phyloP scores from a whole-genome alignment of 2,113 vertebrate genomes.

The Lophochroa leadbeateri region DNA sequence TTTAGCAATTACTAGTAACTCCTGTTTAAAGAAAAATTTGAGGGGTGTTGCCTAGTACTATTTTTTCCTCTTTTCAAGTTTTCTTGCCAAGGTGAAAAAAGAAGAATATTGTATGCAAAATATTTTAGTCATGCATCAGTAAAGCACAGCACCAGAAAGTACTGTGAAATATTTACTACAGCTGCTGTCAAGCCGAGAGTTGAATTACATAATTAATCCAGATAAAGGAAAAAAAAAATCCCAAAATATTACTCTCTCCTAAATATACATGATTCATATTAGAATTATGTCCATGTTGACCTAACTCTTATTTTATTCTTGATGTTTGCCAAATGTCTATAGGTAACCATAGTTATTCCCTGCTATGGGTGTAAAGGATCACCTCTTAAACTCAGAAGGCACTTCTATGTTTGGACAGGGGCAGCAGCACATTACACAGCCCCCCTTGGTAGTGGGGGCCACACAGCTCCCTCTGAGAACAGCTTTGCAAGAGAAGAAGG shows the following conservation, averaged over 20 bases:
- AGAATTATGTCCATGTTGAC: background rate
- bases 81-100: background rate
- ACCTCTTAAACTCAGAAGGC: background rate
- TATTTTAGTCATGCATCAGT: background rate
- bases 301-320: background rate
- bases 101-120: background rate
- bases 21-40: background rate
- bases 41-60: background rate
- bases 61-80: background rate
- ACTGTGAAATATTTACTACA: background rate
- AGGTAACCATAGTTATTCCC: background rate
- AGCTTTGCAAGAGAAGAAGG: background rate
- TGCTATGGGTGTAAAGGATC: accelerated
- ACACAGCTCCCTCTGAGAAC: background rate
- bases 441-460: background rate
- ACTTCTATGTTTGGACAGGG: background rate
- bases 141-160: background rate
- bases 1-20: background rate
- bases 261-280: background rate
- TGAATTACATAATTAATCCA: background rate
- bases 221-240: background rate
- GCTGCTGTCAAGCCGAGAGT: background rate
- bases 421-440: background rate
- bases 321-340: background rate
- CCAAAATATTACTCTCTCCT: background rate